These are phyloP conservation scores for honey bee (Apis mellifera) DNA, from an alignment of 1,140 invertebrate species.

Conservation along the genomic window Amel_HAv3.1 CM009943.2:5231001-5231500, in stretches of 20 bases:
- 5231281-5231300: constrained; percentile 48
- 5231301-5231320: background rate
- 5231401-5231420: constrained; percentile 47
- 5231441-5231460: constrained; percentile 51
- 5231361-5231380: constrained; percentile 38
- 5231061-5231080: background rate
- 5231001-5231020: background rate
- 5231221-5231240: constrained; percentile 26
- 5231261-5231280: constrained; percentile 54
- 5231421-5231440: constrained; percentile 52
- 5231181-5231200: background rate
- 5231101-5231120: constrained; percentile 58
- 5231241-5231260: constrained; percentile 43
- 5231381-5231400: constrained; percentile 49
- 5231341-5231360: constrained; percentile 45
- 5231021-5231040: constrained; percentile 51
- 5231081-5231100: constrained; percentile 26
- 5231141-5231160: constrained; percentile 48
- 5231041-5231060: background rate
- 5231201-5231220: background rate
- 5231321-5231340: constrained; percentile 13
- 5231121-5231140: constrained; percentile 45
- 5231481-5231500: constrained; percentile 36
- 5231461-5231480: constrained; percentile 7
- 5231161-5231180: constrained; percentile 17